Evolutionary conservation across 2,888 invertebrate genomes (phyloP), one percentile per base, ranked within the genome.

Genomic region (Dasypogon diadema): DNA sequence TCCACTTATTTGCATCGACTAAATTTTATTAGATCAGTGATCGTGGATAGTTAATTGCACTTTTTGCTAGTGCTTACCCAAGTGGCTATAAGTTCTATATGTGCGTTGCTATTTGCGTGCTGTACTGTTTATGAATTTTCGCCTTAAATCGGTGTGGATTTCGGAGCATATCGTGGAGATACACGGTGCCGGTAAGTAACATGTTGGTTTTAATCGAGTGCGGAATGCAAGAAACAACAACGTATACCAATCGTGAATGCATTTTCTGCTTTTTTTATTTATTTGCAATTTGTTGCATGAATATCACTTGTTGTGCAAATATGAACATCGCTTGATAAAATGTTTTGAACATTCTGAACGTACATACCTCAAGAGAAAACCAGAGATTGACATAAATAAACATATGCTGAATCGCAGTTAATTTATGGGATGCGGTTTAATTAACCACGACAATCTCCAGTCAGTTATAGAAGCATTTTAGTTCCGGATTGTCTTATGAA

Each of bases 1-100:
- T 37, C 63, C 63, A 63, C 63, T 42, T 63, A 58, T 42, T 42
- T 2, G 37, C 10, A 21, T 58, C 16, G 14, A 16, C 10, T 4
- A 5, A 6, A 30, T 58, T 58, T 58, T 24, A 58, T 58, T 58
- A 63, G 42, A 63, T 63, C 63, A 30, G 30, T 30, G 30, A 30
- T 30, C 12, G 42, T 63, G 18, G 63, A 26, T 37, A 37, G 42
- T 63, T 37, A 63, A 42, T 63, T 42, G 21, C 42, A 63, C 37
- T 63, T 63, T 63, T 63, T 37, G n/a, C 30, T 58, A 16, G 63
- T 21, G 21, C 3, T 63, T 42, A 16, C 21, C 21, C n/a, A 8
- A 63, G 22, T 63, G 63, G 34, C 16, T 37, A 8, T 18, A 1
- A 21, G 63, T 42, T 63, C 6, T 37, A 2, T 18, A 16, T 42